Conservation (phyloP, 2,113 vertebrate genomes). For the Triplophysa dalaica region DNA sequence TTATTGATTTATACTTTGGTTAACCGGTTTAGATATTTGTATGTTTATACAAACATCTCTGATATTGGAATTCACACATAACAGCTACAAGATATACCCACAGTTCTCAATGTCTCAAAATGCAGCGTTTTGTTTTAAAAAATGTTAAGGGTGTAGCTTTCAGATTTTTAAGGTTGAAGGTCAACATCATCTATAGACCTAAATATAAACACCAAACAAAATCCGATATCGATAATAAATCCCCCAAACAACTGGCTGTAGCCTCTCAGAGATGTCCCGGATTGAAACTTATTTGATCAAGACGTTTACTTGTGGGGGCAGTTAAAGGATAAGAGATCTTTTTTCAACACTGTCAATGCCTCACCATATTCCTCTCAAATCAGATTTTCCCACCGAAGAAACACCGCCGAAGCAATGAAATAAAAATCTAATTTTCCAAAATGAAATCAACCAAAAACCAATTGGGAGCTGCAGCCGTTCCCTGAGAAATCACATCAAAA, state of each 20-base stretch:
- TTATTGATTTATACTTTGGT: no score
- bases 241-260: constrained; percentile 1
- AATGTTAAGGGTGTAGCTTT: no score
- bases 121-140: not conserved
- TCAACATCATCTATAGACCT: not conserved
- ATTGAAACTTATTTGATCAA: constrained; percentile 39
- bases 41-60: no score
- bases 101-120: no score
- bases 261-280: not conserved
- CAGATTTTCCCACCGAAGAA: constrained; percentile 46
- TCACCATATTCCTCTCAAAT: constrained; percentile 49
- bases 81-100: not conserved
- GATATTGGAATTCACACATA: no score
- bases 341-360: constrained; percentile 35
- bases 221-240: not conserved
- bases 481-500: constrained; percentile 58
- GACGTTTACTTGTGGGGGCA: constrained; percentile 25
- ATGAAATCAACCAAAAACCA: constrained; percentile 72
- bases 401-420: constrained; percentile 54
- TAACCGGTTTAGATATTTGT: no score
- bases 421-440: constrained; percentile 67
- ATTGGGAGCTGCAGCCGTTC: constrained; percentile 55
- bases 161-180: not conserved
- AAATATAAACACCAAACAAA: not conserved
- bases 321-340: constrained; percentile 37